Evolutionary conservation across 2,797 vertebrate species (phyloP).

Genomic region (Lepus oiostolus): DNA sequence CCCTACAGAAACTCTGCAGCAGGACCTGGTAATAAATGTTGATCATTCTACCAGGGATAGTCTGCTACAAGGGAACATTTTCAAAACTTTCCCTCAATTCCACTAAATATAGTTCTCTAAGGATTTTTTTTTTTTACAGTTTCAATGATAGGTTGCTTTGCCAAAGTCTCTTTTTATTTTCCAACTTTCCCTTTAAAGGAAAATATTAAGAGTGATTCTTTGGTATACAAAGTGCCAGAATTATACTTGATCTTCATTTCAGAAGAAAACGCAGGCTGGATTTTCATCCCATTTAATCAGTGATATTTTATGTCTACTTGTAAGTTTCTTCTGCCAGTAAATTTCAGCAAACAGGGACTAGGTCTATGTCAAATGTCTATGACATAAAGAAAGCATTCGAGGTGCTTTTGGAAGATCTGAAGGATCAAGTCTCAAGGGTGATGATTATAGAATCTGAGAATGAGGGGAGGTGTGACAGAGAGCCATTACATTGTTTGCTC

Average conservation of each 20-base stretch:
- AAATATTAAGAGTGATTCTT: not conserved
- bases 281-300: not conserved
- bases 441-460: not conserved
- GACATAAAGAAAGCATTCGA: not conserved
- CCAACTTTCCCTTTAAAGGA: too few relatives aligned
- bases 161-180: not conserved
- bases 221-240: not conserved
- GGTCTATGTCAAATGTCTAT: not conserved
- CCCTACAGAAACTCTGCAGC: not conserved
- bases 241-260: constrained; percentile 6
- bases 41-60: not conserved
- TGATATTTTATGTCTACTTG: constrained; percentile 23
- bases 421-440: not conserved
- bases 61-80: not conserved
- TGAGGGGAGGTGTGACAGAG: not conserved
- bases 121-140: not conserved
- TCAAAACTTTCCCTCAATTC: not conserved
- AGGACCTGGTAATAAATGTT: not conserved
- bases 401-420: constrained; percentile 28
- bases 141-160: not conserved
- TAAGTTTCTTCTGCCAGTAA: constrained; percentile 33
- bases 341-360: not conserved
- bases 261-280: not conserved
- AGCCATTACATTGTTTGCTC: not conserved
- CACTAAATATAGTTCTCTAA: not conserved